Conservation (phyloP, 2,888 invertebrate species). For the Agonopterix heracliana region DNA sequence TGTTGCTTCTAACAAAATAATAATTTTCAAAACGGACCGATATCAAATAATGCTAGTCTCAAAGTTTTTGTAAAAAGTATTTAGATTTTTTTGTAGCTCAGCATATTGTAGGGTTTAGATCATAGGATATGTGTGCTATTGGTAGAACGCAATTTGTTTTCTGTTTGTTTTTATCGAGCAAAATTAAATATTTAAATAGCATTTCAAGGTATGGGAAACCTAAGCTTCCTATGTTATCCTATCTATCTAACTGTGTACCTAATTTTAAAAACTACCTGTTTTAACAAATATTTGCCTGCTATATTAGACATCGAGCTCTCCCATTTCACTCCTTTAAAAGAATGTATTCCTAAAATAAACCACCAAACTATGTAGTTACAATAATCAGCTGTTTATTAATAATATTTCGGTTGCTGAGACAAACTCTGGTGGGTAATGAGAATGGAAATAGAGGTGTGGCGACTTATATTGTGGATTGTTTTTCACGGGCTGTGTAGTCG, state of each 20-base stretch:
- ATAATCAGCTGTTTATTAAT: too few relatives aligned
- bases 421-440: too few relatives aligned
- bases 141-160: not conserved
- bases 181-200: not conserved
- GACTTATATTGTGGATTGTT: slow-evolving; percentile 19
- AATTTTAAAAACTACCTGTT: not conserved
- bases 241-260: not conserved
- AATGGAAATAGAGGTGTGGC: too few relatives aligned
- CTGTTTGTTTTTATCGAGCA: not conserved
- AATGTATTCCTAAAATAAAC: too few relatives aligned
- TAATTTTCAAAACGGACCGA: slow-evolving; percentile 32
- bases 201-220: not conserved
- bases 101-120: not conserved
- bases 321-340: too few relatives aligned
- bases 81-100: slow-evolving; percentile 1
- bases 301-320: too few relatives aligned
- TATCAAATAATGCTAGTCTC: slow-evolving; percentile 66
- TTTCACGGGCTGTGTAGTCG: slow-evolving; percentile 77
- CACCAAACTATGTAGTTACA: too few relatives aligned
- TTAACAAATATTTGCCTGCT: too few relatives aligned
- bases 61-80: slow-evolving; percentile 25
- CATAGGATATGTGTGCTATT: not conserved
- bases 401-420: too few relatives aligned
- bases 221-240: not conserved
- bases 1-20: not conserved